These are phyloP conservation scores for Romanomermis culicivorax DNA, from an alignment of 2,888 invertebrate species.

Conservation along the genomic window DNA sequence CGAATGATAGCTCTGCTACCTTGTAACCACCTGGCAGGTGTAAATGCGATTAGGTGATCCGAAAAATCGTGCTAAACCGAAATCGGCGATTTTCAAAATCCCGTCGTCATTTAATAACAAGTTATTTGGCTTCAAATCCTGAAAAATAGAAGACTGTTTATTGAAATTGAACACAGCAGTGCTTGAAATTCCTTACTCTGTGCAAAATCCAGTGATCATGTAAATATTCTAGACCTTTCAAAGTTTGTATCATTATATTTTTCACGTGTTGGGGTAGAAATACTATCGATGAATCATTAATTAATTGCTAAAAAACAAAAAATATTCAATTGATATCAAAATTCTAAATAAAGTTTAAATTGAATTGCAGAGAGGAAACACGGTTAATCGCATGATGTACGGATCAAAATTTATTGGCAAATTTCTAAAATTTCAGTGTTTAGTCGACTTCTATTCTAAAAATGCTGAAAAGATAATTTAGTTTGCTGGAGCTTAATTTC, in stretches of 20 bases:
- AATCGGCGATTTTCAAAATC: slow-evolving; percentile 88
- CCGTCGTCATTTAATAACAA: slow-evolving; percentile 75
- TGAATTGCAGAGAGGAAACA: neutral
- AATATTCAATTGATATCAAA: neutral
- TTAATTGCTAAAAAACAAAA: slow-evolving; percentile 20
- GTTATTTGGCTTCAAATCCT: slow-evolving; percentile 95
- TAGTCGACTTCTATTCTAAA: too few relatives aligned
- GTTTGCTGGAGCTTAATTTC: neutral
- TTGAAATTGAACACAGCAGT: neutral
- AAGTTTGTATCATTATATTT: slow-evolving; percentile 77
- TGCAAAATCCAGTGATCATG: slow-evolving; percentile 90
- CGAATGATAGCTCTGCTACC: slow-evolving; percentile 35
- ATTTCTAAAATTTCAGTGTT: too few relatives aligned
- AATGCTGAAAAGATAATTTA: neutral
- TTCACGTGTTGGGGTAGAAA: slow-evolving; percentile 79
- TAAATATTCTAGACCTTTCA: slow-evolving; percentile 78
- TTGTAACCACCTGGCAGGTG: slow-evolving; percentile 91
- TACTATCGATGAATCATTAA: slow-evolving; percentile 54
- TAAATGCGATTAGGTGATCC: slow-evolving; percentile 78
- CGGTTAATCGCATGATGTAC: neutral
- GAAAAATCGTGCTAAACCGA: slow-evolving; percentile 88
- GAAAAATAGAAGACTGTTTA: slow-evolving; percentile 12
- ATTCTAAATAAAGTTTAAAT: neutral
- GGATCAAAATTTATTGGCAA: too few relatives aligned
- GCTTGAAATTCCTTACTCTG: slow-evolving; percentile 45